Evolutionary conservation across 2,797 vertebrate genomes (phyloP).

Genomic region (Acomys russatus): DNA sequence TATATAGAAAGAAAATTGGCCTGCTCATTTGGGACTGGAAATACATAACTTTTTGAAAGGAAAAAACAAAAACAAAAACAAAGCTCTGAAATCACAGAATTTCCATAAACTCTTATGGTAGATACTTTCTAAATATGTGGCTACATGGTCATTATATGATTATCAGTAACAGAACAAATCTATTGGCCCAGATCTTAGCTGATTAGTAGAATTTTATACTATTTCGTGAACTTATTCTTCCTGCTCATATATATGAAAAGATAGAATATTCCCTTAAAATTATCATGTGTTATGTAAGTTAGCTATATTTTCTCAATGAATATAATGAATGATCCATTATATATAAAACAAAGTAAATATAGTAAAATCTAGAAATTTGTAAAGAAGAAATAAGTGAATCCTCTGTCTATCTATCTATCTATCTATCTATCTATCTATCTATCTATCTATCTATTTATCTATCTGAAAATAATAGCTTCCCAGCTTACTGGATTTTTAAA

Average conservation of each 20-base stretch:
- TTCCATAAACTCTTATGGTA: constrained; percentile 7
- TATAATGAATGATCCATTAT: background rate
- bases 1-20: background rate
- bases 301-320: constrained; percentile 11
- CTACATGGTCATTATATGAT: background rate
- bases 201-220: constrained; percentile 5
- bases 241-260: background rate
- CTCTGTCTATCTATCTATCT: background rate
- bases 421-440: background rate
- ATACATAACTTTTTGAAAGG: background rate
- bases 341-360: background rate
- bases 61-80: background rate
- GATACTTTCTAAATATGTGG: background rate
- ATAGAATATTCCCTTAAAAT: background rate
- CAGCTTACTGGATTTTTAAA: background rate
- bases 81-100: background rate
- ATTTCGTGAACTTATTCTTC: background rate
- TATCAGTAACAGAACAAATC: background rate
- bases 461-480: background rate
- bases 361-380: constrained; percentile 21
- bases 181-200: background rate
- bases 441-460: background rate
- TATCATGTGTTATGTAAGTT: background rate
- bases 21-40: background rate
- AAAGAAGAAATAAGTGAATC: background rate